Percentiles rank a stretch among this genome's conserved stretches.
Conservation (phyloP, 1,140 invertebrate genomes). For the Drosophila bifasciata region DNA sequence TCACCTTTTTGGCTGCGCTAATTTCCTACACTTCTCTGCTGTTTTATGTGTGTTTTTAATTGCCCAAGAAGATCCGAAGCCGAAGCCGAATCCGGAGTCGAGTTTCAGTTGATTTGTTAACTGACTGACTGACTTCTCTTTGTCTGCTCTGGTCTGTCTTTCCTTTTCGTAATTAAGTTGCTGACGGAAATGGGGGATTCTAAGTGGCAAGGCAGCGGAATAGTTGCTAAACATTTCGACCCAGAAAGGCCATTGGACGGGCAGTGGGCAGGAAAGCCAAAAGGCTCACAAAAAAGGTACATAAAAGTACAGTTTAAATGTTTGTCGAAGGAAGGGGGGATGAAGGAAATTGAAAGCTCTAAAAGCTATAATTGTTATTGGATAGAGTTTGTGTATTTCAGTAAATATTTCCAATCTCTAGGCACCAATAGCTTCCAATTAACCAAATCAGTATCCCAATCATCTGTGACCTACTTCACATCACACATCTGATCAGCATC, state of each 20-base stretch:
- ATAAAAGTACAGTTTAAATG: constrained; percentile 39
- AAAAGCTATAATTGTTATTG: constrained; percentile 29
- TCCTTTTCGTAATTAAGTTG: constrained; percentile 46
- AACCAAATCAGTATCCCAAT: constrained; percentile 21
- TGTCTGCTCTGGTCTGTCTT: constrained; percentile 15
- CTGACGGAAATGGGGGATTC: constrained; percentile 60
- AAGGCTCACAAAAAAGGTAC: constrained; percentile 19
- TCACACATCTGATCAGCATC: constrained; percentile 24
- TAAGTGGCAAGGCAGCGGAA: constrained; percentile 44
- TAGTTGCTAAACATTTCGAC: constrained; percentile 73
- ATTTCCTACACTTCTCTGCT: constrained; percentile 51
- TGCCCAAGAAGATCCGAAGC: constrained; percentile 27
- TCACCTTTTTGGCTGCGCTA: constrained; percentile 61
- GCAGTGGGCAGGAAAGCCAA: constrained; percentile 47
- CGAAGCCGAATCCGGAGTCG: constrained; percentile 10
- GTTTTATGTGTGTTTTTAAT: constrained; percentile 54
- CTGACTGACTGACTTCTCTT: not conserved
- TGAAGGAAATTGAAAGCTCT: constrained; percentile 5
- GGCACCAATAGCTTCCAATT: constrained; percentile 17
- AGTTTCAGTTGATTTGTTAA: constrained; percentile 46
- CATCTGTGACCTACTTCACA: constrained; percentile 38
- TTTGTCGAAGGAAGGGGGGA: constrained; percentile 13
- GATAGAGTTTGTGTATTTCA: constrained; percentile 19
- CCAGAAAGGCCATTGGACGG: constrained; percentile 57
- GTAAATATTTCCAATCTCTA: constrained; percentile 4